Evolutionary conservation across 2,113 vertebrate species (phyloP), one percentile per base, ranked within the genome.

Genomic region (Neodontobutis hainanensis): DNA sequence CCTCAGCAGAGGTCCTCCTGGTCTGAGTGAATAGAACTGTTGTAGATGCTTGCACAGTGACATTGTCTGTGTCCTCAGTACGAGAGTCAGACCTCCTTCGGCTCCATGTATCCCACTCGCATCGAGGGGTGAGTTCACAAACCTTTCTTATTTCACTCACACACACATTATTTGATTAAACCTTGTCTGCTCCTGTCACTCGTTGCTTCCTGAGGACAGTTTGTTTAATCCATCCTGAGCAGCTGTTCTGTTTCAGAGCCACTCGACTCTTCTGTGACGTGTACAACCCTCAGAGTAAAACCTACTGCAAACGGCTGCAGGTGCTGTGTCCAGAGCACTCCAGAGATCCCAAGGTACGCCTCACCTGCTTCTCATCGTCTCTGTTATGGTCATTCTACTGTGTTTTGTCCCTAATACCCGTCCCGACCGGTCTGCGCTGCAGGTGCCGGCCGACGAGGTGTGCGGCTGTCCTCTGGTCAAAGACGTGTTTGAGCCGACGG

Each of bases 271-370:
- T 95, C 87, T 96, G 95, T 78, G 95, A 96, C 0, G 95, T 96
- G 42, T 96, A 96, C 74, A 96, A 96, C 70, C 94, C 94, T 65
- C 95, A 96, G 76, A 97, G 95, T 85, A 96, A 96, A 81, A 97
- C 95, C 0, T 97, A 97, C 85, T 97, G 95, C 74, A 97, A 97
- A 64, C 88, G 95, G 40, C 94, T 97, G 58, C 95, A 96, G 83
- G 95, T 97, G 15, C 82, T 96, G 12, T 97, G 95, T 80, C 95
- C 95, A 0, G 95, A 97, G 83, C 95, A 97, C 87, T 96, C 94
- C 72, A 91, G 95, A 74, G 95, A 97, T 34, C 95, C 95, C 45
- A 97, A 97, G 94, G 95, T 96, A 14, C 0, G 19, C 19, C 19
- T 27, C 19, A 27, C 19, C 3, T 3, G 19, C 19, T 27, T 27